phyloP scores from a whole-genome alignment of 2,888 invertebrate species.

The Serripes groenlandicus region DNA sequence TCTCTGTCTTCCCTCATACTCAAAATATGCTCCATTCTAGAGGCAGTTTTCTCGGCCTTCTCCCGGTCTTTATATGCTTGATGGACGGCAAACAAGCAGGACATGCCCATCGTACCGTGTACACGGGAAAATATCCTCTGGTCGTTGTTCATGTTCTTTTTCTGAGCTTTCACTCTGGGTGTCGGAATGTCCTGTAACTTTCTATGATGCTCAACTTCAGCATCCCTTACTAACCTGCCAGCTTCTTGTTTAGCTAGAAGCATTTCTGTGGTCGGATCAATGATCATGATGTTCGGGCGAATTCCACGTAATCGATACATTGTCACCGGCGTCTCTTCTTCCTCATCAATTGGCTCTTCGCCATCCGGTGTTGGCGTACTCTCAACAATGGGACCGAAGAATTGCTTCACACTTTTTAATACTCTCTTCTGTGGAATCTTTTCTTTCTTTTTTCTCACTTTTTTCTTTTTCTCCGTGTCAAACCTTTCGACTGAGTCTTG shows the following conservation, averaged over 20 bases:
- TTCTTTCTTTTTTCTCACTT: conserved; percentile 60
- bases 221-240: conserved; percentile 81
- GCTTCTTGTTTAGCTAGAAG: conserved; percentile 80
- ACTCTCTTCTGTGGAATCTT: conserved; percentile 65
- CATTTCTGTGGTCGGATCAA: conserved; percentile 83
- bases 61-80: conserved; percentile 84
- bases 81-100: conserved; percentile 84
- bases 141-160: conserved; percentile 72
- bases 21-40: conserved; percentile 81
- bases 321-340: conserved; percentile 77
- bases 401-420: conserved; percentile 81
- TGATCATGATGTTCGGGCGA: conserved; percentile 73
- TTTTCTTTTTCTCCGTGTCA: conserved; percentile 56
- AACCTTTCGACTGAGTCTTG: conserved; percentile 64
- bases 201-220: conserved; percentile 80
- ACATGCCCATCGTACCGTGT: conserved; percentile 84
- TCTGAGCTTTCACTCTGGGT: conserved; percentile 64
- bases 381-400: conserved; percentile 83
- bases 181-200: conserved; percentile 63
- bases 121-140: conserved; percentile 79
- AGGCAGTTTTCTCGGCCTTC: conserved; percentile 80
- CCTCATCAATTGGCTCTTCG: conserved; percentile 56
- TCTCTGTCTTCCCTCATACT: conserved; percentile 81
- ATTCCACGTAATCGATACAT: conserved; percentile 80
- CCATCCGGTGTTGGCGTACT: conserved; percentile 65